A percentile compares a stretch with the other conserved stretches of the same genome.
These are phyloP conservation scores for Phoenicopterus ruber DNA, from an alignment of 2,113 vertebrate species.

Conservation along the genomic window DNA sequence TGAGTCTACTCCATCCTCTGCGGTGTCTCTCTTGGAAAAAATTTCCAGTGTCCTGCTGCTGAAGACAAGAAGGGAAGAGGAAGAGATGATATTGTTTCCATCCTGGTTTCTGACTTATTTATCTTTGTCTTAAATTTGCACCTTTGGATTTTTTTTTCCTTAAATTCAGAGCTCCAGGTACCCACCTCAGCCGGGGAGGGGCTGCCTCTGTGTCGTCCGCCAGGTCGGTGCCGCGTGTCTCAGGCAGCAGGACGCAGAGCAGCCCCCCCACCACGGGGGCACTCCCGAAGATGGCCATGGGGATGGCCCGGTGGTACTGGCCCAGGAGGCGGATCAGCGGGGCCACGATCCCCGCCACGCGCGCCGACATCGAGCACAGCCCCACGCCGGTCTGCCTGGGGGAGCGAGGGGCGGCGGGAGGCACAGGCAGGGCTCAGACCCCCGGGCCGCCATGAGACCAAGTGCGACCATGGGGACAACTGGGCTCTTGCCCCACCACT, in stretches of 20 bases:
- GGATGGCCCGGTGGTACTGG: constrained; percentile 69
- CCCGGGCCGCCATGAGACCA: background rate
- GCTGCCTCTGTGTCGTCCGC: constrained; percentile 42
- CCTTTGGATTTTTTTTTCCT: background rate
- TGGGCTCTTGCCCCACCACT: rapidly evolving
- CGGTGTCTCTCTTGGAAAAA: background rate
- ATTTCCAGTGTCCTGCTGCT: background rate
- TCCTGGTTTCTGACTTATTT: background rate
- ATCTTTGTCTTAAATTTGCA: background rate
- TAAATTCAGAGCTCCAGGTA: background rate
- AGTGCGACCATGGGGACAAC: background rate
- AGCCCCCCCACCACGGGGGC: constrained; percentile 61
- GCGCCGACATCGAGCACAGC: constrained; percentile 75
- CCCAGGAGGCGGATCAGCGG: constrained; percentile 79
- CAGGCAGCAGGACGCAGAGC: constrained; percentile 78
- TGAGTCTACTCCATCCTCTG: background rate
- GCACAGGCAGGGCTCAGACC: rapidly evolving
- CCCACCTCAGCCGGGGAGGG: background rate
- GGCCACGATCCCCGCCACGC: constrained; percentile 77
- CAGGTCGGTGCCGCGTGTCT: constrained; percentile 76
- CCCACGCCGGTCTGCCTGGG: constrained; percentile 83
- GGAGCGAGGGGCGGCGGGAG: background rate
- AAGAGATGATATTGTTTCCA: background rate
- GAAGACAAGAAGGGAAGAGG: background rate
- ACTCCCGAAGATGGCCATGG: constrained; percentile 79